Evolutionary conservation across 1,140 invertebrate genomes (phyloP).

Genomic region (Diachasma alloeum): DNA sequence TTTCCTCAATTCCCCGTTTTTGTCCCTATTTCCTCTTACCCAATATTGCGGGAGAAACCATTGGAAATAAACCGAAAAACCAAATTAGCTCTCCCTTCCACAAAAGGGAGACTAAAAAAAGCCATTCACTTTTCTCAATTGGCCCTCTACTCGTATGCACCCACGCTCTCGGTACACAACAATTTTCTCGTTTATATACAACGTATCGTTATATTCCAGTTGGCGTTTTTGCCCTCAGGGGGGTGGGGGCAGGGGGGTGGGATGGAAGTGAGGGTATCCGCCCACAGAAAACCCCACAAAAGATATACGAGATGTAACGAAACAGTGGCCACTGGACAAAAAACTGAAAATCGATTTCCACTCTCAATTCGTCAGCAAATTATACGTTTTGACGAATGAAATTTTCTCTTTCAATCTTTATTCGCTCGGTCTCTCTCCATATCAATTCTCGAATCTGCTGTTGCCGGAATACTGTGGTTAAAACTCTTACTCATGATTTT

Average conservation of each 20-base stretch:
- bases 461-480: neutral
- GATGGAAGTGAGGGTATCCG: constrained; percentile 48
- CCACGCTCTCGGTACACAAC: constrained; percentile 3
- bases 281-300: constrained; percentile 63
- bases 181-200: constrained; percentile 9
- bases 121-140: neutral
- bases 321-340: constrained; percentile 54
- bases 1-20: neutral
- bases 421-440: neutral
- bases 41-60: neutral
- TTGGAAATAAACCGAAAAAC: constrained; percentile 11
- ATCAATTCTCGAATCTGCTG: neutral
- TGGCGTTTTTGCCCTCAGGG: constrained; percentile 56
- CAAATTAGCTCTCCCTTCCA: neutral
- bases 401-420: constrained; percentile 35
- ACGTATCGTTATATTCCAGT: constrained; percentile 44
- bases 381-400: constrained; percentile 57
- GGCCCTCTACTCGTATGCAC: constrained; percentile 2
- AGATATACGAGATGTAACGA: constrained; percentile 64
- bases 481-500: neutral
- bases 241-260: neutral
- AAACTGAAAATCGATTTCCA: constrained; percentile 57
- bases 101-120: neutral
- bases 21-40: neutral
- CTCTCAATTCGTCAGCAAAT: constrained; percentile 48